These are phyloP conservation scores for Neoaliturus tenellus DNA, from an alignment of 2,888 invertebrate species.

Conservation along the genomic window DNA sequence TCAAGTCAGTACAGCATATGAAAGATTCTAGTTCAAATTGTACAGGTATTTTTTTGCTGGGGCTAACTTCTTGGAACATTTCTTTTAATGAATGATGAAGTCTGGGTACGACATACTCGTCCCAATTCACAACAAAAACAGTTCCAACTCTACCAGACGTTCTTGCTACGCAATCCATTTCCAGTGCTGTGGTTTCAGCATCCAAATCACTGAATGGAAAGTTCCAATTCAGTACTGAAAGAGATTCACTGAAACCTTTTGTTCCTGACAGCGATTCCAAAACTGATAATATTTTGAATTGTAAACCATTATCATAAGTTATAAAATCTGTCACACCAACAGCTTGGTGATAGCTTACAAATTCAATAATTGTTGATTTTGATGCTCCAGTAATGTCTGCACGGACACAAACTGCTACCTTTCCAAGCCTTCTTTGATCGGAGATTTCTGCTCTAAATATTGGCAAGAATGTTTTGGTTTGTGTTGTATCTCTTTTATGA, in stretches of 20 bases:
- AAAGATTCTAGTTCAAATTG: slow-evolving; percentile 58
- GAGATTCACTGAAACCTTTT: slow-evolving; percentile 73
- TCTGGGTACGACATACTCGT: slow-evolving; percentile 80
- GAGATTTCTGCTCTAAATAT: slow-evolving; percentile 60
- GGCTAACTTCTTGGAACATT: slow-evolving; percentile 72
- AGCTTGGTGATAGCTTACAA: slow-evolving; percentile 80
- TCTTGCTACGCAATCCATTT: slow-evolving; percentile 81
- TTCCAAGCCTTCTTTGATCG: slow-evolving; percentile 70
- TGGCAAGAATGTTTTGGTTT: slow-evolving; percentile 66
- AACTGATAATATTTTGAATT: slow-evolving; percentile 72
- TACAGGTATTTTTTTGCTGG: slow-evolving; percentile 73
- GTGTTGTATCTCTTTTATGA: slow-evolving; percentile 60
- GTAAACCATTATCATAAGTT: slow-evolving; percentile 78
- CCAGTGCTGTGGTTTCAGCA: slow-evolving; percentile 74
- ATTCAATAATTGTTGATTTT: slow-evolving; percentile 78
- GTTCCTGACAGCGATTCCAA: slow-evolving; percentile 71
- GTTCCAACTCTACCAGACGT: slow-evolving; percentile 75
- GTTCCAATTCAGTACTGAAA: slow-evolving; percentile 80
- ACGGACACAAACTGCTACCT: slow-evolving; percentile 79
- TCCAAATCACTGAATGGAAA: slow-evolving; percentile 77
- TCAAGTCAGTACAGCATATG: slow-evolving; percentile 70
- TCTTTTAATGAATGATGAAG: slow-evolving; percentile 76
- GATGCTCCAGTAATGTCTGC: slow-evolving; percentile 76
- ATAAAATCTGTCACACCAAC: slow-evolving; percentile 81
- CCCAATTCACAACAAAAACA: slow-evolving; percentile 76